Evolutionary conservation across 2,888 invertebrate genomes (phyloP), one percentile per base, ranked within the genome.

Genomic region (Seira musarum): DNA sequence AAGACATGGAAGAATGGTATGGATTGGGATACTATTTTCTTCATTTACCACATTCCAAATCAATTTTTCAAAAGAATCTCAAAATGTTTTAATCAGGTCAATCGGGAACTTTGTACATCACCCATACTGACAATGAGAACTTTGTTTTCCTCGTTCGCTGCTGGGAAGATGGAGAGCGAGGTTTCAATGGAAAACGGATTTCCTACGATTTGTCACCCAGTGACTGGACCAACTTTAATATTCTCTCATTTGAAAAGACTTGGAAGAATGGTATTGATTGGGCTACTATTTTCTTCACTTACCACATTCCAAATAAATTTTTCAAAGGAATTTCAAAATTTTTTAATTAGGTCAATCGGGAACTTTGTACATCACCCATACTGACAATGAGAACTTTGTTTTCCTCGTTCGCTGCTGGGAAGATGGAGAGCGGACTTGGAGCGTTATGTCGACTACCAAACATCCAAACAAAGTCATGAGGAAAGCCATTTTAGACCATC

Each of bases 381-480:
- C 76, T 2, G 76, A 76, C 63, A 76, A 76, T 64, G 63, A 76
- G 69, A 68, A 69, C 30, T 76, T 63, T 64, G 76, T 76, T 0
- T 1, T 76, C 40, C 69, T 76, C 24, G 69, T 76, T 19, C 76
- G 76, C 76, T 76, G 76, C 13, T 76, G 76, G 76, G 63, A 76
- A 24, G 76, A 76, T 40, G 76, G 66, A n/a, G 46, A 68, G 21
- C 68, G 76, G 21, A 63, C 68, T 5, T 76, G 76, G 76, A 76
- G 19, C 17, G 76, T 76, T 10, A 76, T 76, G 76, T 63, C 76
- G 2, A 76, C 68, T 1, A 49, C 1, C n/a, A 49, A 69, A 21
- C 17, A 24, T 0, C 63, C 69, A 5, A 30, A n/a, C 21, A 53
- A 69, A 1, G 46, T 69, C 40, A 25, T 69, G 15, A 76, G 46